Evolutionary conservation across 2,113 vertebrate species (phyloP), one percentile per base, ranked within the genome.

Genomic region (Cryptomyrus ogoouensis): DNA sequence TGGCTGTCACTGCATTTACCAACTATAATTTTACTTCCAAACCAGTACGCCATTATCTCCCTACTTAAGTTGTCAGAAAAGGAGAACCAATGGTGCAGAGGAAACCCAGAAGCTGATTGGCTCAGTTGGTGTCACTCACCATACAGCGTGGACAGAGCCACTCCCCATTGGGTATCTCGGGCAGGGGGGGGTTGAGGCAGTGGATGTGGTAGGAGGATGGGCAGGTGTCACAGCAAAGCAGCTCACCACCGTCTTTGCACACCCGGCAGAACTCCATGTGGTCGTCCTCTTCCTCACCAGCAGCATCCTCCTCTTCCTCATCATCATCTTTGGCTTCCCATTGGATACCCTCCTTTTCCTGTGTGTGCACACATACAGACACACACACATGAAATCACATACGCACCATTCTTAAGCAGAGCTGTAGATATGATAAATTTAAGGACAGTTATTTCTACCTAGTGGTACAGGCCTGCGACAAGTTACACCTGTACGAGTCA

Each of bases 271-370:
- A 99, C 93, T 99, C 98, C 98, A 99, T 98, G 94, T 99, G 98
- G 95, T 99, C 98, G 0, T 99, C 98, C 91, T 99, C 98, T 90
- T 99, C 98, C 93, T 99, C 98, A 46, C 97, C 97, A 0, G 93
- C 96, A 0, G 95, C 95, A 35, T 97, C 98, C 46, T 97, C 98
- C 8, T 98, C 98, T 0, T 99, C 98, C 0, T 99, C 98, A 0
- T 99, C 98, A 0, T 98, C 97, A 0, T 96, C 96, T 93, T 99
- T 99, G 0, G 98, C 97, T 94, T 99, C 98, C 98, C 98, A 99
- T 94, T 99, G 98, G 93, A 99, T 97, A 5, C 98, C 98, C 92
- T 99, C 98, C 92, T 99, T 99, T 95, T 99, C 98, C 98, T 99
- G 93, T 1, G 93, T 1, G 88, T 49, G 56, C 58, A 88, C 44